Conservation (phyloP, 2,888 invertebrate genomes). For the Ommatoiulus sabulosus region DNA sequence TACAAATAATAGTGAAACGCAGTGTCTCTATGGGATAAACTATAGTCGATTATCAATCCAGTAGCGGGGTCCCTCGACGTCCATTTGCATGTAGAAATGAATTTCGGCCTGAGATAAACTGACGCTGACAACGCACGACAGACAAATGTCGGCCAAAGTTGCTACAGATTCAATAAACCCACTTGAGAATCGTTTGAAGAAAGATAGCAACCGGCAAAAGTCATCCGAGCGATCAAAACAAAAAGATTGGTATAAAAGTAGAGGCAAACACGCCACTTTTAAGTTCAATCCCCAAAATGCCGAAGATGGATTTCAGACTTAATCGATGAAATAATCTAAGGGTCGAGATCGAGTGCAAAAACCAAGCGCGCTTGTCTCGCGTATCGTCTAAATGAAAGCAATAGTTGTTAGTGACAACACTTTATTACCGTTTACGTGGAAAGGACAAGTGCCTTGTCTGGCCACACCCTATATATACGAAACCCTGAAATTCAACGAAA, state of each 20-base stretch:
- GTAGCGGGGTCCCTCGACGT: neutral
- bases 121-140: neutral
- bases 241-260: neutral
- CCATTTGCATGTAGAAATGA: neutral
- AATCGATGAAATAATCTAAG: conserved; percentile 39
- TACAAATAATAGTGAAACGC: neutral
- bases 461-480: too few species aligned
- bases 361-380: neutral
- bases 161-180: neutral
- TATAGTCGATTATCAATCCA: neutral
- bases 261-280: neutral
- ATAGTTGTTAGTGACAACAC: neutral
- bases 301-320: neutral
- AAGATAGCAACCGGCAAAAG: neutral
- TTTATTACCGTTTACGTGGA: neutral
- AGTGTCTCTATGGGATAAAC: too few species aligned
- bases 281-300: neutral
- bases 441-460: neutral
- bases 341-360: neutral
- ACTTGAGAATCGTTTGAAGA: neutral
- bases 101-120: neutral
- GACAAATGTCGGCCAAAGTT: neutral
- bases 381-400: neutral
- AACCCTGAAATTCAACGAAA: neutral
- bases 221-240: neutral